These are phyloP conservation scores for Cnemophilus loriae DNA, from an alignment of 2,113 vertebrate species.

Conservation along the genomic window DNA sequence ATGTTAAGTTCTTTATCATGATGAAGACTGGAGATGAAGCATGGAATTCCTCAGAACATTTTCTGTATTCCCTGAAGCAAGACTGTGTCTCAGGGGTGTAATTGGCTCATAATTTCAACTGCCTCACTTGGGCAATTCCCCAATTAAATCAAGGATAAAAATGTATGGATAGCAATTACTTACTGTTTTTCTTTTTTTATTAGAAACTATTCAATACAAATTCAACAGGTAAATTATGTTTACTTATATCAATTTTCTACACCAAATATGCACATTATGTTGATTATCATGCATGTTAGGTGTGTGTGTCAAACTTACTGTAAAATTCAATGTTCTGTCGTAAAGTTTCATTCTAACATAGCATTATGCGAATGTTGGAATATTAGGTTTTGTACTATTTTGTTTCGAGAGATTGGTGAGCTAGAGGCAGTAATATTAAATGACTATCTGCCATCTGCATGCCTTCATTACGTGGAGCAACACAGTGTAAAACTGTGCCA, in stretches of 20 bases:
- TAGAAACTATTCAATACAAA: background rate
- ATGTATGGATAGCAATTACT: background rate
- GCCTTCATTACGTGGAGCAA: background rate
- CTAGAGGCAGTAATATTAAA: background rate
- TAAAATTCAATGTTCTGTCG: background rate
- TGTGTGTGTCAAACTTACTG: background rate
- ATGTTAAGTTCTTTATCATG: background rate
- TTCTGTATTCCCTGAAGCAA: background rate
- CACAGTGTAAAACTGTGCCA: background rate
- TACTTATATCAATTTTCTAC: background rate
- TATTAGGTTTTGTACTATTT: background rate
- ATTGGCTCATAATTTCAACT: constrained; percentile 6
- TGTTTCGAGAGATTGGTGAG: background rate
- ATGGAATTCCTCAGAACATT: background rate
- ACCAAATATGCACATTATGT: background rate
- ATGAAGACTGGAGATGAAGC: background rate
- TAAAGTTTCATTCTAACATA: background rate
- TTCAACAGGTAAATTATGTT: background rate
- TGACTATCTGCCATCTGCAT: background rate
- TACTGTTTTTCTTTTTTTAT: background rate
- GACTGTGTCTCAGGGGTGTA: background rate
- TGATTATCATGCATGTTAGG: background rate
- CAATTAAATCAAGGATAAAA: background rate
- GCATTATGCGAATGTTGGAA: background rate
- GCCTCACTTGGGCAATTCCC: background rate